These are phyloP conservation scores for Saxidomus purpurata DNA, from an alignment of 1,140 invertebrate genomes.

Conservation along the genomic window DNA sequence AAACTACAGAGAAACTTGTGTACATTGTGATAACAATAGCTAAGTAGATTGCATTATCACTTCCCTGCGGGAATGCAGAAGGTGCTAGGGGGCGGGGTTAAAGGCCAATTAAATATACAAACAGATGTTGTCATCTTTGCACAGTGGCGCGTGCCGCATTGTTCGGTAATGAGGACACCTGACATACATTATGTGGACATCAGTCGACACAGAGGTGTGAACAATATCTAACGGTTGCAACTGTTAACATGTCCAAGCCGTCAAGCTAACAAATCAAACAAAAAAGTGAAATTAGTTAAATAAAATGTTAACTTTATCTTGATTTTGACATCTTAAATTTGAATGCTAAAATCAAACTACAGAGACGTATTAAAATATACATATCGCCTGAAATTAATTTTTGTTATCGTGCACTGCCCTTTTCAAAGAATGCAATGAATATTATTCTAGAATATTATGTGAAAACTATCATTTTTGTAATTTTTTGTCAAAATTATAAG, in stretches of 20 bases:
- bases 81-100: conserved; percentile 59
- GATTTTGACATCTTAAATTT: too few species aligned
- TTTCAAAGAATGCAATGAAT: too few species aligned
- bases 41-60: conserved; percentile 67
- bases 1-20: conserved; percentile 53
- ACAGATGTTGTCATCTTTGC: conserved; percentile 61
- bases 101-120: conserved; percentile 55
- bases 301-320: too few species aligned
- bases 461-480: too few species aligned
- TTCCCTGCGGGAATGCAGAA: conserved; percentile 43
- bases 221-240: conserved; percentile 63
- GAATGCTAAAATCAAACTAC: too few species aligned
- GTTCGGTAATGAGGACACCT: conserved; percentile 46
- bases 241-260: conserved; percentile 42
- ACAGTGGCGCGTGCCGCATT: conserved; percentile 57
- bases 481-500: too few species aligned
- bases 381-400: too few species aligned
- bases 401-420: too few species aligned
- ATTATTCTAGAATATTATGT: too few species aligned
- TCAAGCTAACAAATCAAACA: neutral
- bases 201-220: conserved; percentile 48
- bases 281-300: neutral
- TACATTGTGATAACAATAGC: conserved; percentile 64
- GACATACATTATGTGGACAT: conserved; percentile 48
- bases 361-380: too few species aligned